Percentiles rank a stretch among this genome's conserved stretches.
These are phyloP conservation scores for Tineola bisselliella DNA, from an alignment of 2,888 invertebrate genomes.

Conservation along the genomic window DNA sequence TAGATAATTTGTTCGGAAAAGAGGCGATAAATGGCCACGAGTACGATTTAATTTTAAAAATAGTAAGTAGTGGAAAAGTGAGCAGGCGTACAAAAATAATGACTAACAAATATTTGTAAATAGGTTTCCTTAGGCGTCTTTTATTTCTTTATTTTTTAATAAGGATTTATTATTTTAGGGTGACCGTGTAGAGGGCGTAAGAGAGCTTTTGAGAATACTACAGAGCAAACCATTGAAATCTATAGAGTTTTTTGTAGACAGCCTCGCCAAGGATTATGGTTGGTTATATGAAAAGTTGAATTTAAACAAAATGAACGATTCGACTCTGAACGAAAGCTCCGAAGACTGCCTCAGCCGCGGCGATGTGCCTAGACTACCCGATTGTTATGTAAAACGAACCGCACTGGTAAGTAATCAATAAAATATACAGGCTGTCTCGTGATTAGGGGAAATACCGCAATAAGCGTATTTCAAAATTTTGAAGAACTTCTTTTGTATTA, in stretches of 20 bases:
- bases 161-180: slow-evolving; percentile 31
- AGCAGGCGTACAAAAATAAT: too few species aligned
- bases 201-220: slow-evolving; percentile 45
- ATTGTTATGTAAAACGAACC: slow-evolving; percentile 61
- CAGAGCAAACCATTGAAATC: slow-evolving; percentile 49
- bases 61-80: neutral
- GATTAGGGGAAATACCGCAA: too few species aligned
- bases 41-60: slow-evolving; percentile 32
- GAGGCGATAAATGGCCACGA: slow-evolving; percentile 44
- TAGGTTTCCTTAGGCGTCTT: too few species aligned
- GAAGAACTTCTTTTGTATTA: too few species aligned
- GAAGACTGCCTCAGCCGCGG: slow-evolving; percentile 64
- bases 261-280: slow-evolving; percentile 61
- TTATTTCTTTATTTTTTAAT: neutral
- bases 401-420: slow-evolving; percentile 44
- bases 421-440: neutral
- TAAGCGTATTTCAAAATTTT: too few species aligned
- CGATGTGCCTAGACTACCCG: slow-evolving; percentile 66
- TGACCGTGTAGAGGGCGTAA: slow-evolving; percentile 39
- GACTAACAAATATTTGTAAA: too few species aligned
- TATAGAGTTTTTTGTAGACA: slow-evolving; percentile 64
- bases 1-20: slow-evolving; percentile 53
- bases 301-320: slow-evolving; percentile 28
- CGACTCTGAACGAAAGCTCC: slow-evolving; percentile 46
- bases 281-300: slow-evolving; percentile 67